Evolutionary conservation across 2,113 vertebrate species (phyloP).

Genomic region (Notarius lentiginosus): DNA sequence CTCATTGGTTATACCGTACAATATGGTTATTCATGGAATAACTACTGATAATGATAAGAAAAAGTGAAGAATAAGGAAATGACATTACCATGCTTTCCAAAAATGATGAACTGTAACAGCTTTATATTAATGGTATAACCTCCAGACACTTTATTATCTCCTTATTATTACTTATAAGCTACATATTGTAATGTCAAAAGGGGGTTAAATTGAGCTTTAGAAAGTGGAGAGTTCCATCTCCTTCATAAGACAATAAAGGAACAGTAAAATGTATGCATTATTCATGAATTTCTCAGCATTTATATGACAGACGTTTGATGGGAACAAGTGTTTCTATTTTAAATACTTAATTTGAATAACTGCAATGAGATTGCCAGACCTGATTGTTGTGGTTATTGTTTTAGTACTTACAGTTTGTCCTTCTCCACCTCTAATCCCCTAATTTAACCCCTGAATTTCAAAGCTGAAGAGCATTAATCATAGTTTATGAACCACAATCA

Average conservation of each 20-base stretch:
- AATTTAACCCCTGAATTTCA: not conserved
- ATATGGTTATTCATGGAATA: not conserved
- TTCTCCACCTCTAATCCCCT: not conserved
- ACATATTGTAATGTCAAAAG: not conserved
- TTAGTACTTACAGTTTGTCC: not conserved
- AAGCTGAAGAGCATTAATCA: not conserved
- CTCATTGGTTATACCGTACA: not conserved
- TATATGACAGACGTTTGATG: not conserved
- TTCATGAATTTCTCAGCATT: not conserved
- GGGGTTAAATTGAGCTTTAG: slow-evolving; percentile 1
- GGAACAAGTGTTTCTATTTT: not conserved
- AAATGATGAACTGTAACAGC: not conserved
- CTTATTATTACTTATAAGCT: not conserved
- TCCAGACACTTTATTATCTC: not conserved
- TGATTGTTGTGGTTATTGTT: not conserved
- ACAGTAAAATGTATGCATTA: not conserved
- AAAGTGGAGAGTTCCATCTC: not conserved
- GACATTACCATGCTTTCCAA: not conserved
- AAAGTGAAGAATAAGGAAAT: not conserved
- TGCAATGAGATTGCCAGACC: not conserved
- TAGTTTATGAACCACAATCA: not conserved
- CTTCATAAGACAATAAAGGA: not conserved
- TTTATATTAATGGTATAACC: not conserved
- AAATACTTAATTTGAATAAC: not conserved
- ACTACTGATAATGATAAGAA: not conserved